A percentile compares a stretch with the other conserved stretches of the same genome.
These are phyloP conservation scores for Otus sunia DNA, from an alignment of 2,113 vertebrate genomes.

Conservation along the genomic window DNA sequence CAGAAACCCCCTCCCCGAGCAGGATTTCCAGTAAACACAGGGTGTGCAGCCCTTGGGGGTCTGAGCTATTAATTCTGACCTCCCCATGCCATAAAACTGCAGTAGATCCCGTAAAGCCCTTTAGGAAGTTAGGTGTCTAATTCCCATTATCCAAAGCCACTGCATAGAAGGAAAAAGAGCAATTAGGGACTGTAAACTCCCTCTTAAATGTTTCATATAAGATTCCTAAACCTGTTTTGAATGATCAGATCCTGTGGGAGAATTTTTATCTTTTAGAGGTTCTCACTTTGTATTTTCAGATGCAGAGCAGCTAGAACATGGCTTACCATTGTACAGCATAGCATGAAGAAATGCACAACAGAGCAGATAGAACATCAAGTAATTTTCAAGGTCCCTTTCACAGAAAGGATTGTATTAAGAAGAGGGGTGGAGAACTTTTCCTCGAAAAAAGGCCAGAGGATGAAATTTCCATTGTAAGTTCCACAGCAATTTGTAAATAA, in stretches of 20 bases:
- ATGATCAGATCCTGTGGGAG: background rate
- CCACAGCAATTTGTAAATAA: constrained; percentile 67
- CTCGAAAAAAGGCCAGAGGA: background rate
- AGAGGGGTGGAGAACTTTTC: background rate
- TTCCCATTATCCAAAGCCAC: background rate
- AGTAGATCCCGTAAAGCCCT: background rate
- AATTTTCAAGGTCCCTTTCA: background rate
- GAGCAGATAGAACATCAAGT: background rate
- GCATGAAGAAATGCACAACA: background rate
- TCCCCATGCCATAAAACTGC: background rate
- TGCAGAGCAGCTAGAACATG: background rate
- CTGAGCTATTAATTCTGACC: background rate
- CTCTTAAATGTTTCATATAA: background rate
- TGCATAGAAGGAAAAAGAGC: background rate
- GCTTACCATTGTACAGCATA: background rate
- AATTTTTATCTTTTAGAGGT: background rate
- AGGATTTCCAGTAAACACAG: background rate
- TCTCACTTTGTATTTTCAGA: background rate
- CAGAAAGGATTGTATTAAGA: background rate
- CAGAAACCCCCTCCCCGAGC: fast-evolving
- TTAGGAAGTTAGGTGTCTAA: background rate
- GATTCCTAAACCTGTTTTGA: background rate
- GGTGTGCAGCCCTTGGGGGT: background rate
- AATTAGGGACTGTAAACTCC: background rate
- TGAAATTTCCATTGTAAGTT: constrained; percentile 44